A percentile compares a stretch with the other conserved stretches of the same genome.
phyloP scores from a whole-genome alignment of 2,113 vertebrate genomes.

The Hemiprocne comata region DNA sequence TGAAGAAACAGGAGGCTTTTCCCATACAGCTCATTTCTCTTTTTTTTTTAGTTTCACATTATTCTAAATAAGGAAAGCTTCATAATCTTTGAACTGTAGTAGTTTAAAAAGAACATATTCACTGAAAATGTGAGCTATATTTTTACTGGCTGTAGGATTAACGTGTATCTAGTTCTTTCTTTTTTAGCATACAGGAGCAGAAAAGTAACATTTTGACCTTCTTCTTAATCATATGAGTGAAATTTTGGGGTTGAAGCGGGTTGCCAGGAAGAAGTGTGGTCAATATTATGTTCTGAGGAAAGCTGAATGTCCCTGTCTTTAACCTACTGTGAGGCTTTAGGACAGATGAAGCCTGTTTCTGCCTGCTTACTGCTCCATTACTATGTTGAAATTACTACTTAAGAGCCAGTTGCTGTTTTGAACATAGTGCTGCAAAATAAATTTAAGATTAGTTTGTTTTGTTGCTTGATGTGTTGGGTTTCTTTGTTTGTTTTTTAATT shows the following conservation, averaged over 20 bases:
- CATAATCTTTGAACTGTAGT: background rate
- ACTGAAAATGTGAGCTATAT: background rate
- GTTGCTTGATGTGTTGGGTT: background rate
- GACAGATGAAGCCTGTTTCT: background rate
- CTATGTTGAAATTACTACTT: background rate
- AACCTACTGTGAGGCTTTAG: background rate
- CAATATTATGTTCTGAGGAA: background rate
- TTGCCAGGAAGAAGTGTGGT: constrained; percentile 13
- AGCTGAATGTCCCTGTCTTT: background rate
- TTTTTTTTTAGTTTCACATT: background rate
- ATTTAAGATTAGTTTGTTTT: background rate
- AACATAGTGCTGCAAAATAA: background rate
- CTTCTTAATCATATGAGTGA: constrained; percentile 17
- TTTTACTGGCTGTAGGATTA: background rate
- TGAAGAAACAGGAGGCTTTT: background rate
- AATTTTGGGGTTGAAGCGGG: background rate
- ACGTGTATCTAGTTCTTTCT: background rate
- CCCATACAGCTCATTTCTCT: background rate
- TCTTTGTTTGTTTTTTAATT: background rate
- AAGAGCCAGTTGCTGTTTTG: background rate
- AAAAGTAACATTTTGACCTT: background rate
- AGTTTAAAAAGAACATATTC: background rate
- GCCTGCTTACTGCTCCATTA: background rate
- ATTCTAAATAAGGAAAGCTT: constrained; percentile 22
- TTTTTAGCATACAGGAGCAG: background rate